A percentile compares a stretch with the other conserved stretches of the same genome.
Conservation (phyloP, 2,888 invertebrate species). For the Biston betularia region DNA sequence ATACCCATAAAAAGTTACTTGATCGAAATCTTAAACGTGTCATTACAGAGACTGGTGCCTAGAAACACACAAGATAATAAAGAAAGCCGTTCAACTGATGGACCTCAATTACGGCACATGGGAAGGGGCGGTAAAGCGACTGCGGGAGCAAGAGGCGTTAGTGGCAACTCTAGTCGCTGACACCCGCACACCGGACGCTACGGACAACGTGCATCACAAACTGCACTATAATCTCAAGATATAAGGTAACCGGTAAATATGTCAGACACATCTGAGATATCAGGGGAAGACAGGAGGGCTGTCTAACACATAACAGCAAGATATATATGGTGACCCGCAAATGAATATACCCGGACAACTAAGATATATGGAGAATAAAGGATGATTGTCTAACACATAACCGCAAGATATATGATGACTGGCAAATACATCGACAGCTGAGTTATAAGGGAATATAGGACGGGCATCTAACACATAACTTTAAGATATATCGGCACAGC, state of each 20-base stretch:
- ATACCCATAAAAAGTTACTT: too few species aligned
- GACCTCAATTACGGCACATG: constrained; percentile 84
- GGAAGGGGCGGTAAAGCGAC: constrained; percentile 74
- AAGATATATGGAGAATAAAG: neutral
- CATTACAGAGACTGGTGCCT: constrained; percentile 75
- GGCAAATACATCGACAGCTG: too few species aligned
- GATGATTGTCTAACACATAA: neutral
- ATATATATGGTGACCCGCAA: neutral
- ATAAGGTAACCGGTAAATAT: constrained; percentile 38
- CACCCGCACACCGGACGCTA: constrained; percentile 54
- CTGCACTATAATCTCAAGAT: constrained; percentile 76
- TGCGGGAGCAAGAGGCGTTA: constrained; percentile 70
- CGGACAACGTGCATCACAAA: constrained; percentile 64
- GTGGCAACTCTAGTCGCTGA: constrained; percentile 68
- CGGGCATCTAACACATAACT: too few species aligned
- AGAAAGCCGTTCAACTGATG: constrained; percentile 80
- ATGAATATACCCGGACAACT: neutral
- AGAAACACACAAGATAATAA: constrained; percentile 79
- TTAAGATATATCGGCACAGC: too few species aligned
- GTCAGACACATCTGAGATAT: neutral
- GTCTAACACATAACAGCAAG: neutral
- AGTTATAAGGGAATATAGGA: too few species aligned
- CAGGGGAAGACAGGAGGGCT: too few species aligned
- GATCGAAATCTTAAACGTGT: neutral
- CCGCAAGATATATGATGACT: too few species aligned